phyloP scores from a whole-genome alignment of 2,888 invertebrate genomes.

The Phrixothrix hirtus region DNA sequence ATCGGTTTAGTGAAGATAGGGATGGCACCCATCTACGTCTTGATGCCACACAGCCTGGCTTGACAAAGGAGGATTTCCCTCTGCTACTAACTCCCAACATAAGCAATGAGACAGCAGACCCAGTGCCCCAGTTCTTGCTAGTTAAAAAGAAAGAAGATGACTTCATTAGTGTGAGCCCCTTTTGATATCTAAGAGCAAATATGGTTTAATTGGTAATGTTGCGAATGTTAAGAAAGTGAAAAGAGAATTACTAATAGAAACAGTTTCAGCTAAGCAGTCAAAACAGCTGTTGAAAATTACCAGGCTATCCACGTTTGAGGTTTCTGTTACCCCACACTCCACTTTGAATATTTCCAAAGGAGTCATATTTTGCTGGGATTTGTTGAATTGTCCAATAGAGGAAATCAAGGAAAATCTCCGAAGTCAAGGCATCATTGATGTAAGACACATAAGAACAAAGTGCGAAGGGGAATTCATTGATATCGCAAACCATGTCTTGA shows the following conservation, averaged over 20 bases:
- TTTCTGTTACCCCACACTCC: neutral
- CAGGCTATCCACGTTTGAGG: neutral
- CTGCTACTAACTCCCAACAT: no score
- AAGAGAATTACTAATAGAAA: neutral
- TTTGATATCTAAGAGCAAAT: neutral
- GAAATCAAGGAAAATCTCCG: neutral
- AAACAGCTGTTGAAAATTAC: neutral
- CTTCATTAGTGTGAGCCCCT: neutral
- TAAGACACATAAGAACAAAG: no score
- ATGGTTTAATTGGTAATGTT: no score
- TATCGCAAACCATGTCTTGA: neutral
- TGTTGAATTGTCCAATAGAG: no score
- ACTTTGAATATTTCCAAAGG: neutral
- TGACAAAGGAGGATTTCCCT: no score
- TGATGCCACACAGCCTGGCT: no score
- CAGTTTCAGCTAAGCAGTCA: neutral
- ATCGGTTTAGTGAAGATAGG: no score
- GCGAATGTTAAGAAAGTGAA: neutral
- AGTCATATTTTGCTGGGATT: no score
- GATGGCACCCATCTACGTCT: no score
- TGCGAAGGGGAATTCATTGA: neutral
- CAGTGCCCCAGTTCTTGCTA: no score
- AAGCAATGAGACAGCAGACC: no score
- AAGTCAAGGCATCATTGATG: no score
- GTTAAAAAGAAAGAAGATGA: neutral